Percentiles rank a stretch among this genome's conserved stretches.
phyloP scores from a whole-genome alignment of 2,888 invertebrate genomes.

The Willowsia nigromaculata region DNA sequence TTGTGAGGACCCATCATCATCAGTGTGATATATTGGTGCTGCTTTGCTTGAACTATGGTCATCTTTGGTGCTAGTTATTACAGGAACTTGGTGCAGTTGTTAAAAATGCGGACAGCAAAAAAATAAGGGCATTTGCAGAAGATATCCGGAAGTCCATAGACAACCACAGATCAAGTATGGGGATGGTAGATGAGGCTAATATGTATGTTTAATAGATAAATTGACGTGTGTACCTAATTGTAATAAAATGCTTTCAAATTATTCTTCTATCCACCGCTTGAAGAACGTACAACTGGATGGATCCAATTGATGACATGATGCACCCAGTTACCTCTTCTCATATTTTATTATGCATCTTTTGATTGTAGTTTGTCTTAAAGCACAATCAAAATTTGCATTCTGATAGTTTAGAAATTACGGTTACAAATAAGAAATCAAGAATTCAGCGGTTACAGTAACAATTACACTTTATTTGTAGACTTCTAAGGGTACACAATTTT shows the following conservation, averaged over 20 bases:
- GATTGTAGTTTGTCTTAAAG: no score
- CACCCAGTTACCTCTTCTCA: background rate
- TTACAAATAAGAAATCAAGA: background rate
- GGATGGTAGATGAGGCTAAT: background rate
- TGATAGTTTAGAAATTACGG: background rate
- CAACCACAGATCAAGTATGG: background rate
- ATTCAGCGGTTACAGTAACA: background rate
- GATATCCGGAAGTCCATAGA: conserved; percentile 64
- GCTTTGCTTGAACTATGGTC: background rate
- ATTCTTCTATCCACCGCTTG: background rate
- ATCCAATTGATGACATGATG: background rate
- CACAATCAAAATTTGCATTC: background rate
- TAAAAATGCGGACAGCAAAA: conserved; percentile 12
- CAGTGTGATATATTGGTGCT: conserved; percentile 9
- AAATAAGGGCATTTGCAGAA: conserved; percentile 54
- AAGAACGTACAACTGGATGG: background rate
- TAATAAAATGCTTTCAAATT: background rate
- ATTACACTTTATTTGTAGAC: background rate
- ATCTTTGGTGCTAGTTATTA: conserved; percentile 34
- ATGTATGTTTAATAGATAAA: background rate
- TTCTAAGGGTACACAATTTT: background rate
- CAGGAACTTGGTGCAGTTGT: conserved; percentile 60
- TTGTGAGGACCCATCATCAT: conserved; percentile 4
- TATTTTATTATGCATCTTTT: background rate
- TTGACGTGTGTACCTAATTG: conserved; percentile 25